These are phyloP conservation scores for Petromus typicus DNA, from an alignment of 2,113 vertebrate genomes.

Conservation along the genomic window DNA sequence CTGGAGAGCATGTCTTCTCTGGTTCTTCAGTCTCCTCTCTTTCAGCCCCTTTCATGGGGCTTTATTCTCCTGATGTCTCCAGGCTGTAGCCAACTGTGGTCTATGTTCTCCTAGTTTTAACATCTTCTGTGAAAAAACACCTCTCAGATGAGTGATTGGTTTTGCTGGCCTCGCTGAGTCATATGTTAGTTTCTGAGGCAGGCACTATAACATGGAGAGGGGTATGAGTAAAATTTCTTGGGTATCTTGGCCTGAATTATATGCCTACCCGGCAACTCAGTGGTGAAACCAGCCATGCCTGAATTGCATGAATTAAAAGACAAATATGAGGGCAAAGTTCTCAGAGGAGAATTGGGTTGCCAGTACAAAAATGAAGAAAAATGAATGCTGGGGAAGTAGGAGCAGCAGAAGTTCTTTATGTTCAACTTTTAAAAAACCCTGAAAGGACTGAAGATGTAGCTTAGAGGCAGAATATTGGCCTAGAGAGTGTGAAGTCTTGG, in stretches of 20 bases:
- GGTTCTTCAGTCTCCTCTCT: conserved; percentile 14
- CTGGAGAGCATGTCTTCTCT: conserved; percentile 30
- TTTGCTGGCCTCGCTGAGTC: neutral
- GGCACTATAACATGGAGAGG: neutral
- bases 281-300: neutral
- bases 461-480: neutral
- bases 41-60: too few relatives aligned
- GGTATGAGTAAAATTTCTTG: neutral
- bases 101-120: conserved; percentile 4
- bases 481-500: neutral
- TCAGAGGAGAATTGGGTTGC: neutral
- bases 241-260: neutral
- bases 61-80: conserved; percentile 2
- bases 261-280: neutral
- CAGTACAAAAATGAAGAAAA: neutral
- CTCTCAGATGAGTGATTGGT: neutral
- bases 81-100: neutral
- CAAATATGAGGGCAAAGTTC: neutral
- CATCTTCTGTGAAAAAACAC: neutral
- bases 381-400: neutral
- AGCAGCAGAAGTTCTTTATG: neutral
- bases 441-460: neutral
- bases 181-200: neutral
- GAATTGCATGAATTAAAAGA: neutral
- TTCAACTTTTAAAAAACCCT: neutral